Conservation (phyloP, 2,113 vertebrate species). For the Blennius ocellaris region DNA sequence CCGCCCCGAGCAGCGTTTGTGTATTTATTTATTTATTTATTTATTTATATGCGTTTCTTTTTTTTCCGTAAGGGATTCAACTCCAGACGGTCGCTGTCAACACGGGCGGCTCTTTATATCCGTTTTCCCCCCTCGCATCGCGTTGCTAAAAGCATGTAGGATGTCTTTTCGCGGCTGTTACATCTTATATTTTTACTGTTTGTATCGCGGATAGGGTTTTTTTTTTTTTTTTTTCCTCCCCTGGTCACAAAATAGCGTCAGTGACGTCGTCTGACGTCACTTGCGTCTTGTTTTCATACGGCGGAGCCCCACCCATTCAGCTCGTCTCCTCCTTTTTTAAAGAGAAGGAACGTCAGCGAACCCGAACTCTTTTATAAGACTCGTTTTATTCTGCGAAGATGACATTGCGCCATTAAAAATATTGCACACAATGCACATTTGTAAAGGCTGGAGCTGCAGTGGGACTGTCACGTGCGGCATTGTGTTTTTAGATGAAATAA, state of each 20-base stretch:
- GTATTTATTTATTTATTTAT: no score
- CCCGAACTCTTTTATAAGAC: no score
- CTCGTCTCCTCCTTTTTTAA: slow-evolving; percentile 14
- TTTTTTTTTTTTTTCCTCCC: slow-evolving; percentile 43
- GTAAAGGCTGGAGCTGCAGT: no score
- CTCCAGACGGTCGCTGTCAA: slow-evolving; percentile 15
- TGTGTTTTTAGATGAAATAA: no score
- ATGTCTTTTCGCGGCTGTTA: neutral
- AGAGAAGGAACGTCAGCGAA: no score
- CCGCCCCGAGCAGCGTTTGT: neutral
- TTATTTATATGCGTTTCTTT: neutral
- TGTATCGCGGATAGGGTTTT: neutral
- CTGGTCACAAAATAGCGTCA: slow-evolving; percentile 51
- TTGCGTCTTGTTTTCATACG: slow-evolving; percentile 68
- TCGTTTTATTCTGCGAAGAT: no score
- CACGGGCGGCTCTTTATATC: neutral
- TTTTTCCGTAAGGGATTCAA: slow-evolving; percentile 12
- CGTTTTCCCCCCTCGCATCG: neutral
- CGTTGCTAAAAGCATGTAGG: neutral
- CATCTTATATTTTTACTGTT: slow-evolving; percentile 10
- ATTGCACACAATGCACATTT: no score
- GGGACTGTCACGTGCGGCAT: no score
- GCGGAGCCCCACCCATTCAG: slow-evolving; percentile 42
- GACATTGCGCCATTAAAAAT: no score
- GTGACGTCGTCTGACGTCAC: slow-evolving; percentile 70